Evolutionary conservation across 1,140 invertebrate species (phyloP).

Genomic region (Lucilia cuprina): DNA sequence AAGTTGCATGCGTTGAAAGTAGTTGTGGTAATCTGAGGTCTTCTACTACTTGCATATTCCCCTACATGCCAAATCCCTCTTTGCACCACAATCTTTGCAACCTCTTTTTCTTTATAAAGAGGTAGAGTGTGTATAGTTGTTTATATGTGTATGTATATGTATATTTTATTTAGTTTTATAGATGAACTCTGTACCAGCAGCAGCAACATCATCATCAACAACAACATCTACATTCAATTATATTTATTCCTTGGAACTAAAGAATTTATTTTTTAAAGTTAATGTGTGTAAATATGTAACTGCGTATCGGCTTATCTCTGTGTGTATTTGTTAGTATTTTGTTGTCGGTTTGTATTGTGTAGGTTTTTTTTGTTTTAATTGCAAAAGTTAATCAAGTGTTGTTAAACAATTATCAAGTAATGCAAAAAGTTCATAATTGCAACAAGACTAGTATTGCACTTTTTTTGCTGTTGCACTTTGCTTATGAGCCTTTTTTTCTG

Average conservation of each 20-base stretch:
- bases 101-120: no score
- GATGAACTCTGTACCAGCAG: background rate
- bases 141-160: no score
- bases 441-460: conserved; percentile 3
- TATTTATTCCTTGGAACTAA: no score
- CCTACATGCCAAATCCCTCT: background rate
- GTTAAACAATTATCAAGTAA: conserved; percentile 33
- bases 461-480: background rate
- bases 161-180: background rate
- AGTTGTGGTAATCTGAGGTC: background rate
- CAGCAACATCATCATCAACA: background rate
- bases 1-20: background rate
- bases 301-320: no score
- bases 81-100: background rate
- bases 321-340: background rate
- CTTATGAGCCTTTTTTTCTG: background rate
- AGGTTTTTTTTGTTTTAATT: background rate
- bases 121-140: no score
- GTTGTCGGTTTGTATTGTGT: background rate
- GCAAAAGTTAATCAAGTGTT: conserved; percentile 31
- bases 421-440: conserved; percentile 29
- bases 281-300: no score
- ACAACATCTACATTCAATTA: background rate
- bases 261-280: no score
- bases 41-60: background rate